Evolutionary conservation across 1,140 invertebrate genomes (phyloP), one percentile per base, ranked within the genome.

Genomic region (Lasaia peninsularis): DNA sequence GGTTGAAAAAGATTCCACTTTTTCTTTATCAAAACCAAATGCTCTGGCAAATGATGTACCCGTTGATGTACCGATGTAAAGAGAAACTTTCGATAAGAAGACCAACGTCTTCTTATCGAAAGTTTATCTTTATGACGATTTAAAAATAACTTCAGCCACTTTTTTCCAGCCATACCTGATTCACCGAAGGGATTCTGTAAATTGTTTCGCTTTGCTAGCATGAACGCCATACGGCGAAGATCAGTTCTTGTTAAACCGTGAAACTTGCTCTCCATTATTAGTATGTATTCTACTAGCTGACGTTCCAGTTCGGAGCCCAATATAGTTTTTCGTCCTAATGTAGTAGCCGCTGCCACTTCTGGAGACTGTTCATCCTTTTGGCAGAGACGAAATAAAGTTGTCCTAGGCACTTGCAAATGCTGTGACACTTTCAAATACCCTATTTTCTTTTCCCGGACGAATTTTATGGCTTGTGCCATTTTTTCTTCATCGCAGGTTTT

Each of bases 21-120:
- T 71, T 55, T 69, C 62, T 60, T 69, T 58, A 53, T 57, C 16
- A 53, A 62, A 62, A 0, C 37, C 52, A 12, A 60, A 60, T 31
- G 31, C 58, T 60, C 58, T 55, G 6, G 58, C 44, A 55, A 60
- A 55, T 18, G 31, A 60, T 20, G 48, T 62, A 57, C 69, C 70
- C 44, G 68, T 80, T 33, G 73, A n/a, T n/a, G n/a, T n/a, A n/a
- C n/a, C n/a, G n/a, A n/a, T n/a, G n/a, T n/a, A n/a, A n/a, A n/a
- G n/a, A n/a, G n/a, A n/a, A n/a, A n/a, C n/a, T n/a, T n/a, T n/a
- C n/a, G n/a, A n/a, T n/a, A n/a, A n/a, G n/a, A n/a, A n/a, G n/a
- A n/a, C n/a, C n/a, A n/a, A n/a, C n/a, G 77, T 69, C 40, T 69
- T 49, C 73, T 58, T 12, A 81, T n/a, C 6, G 67, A 69, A 10